Evolutionary conservation across 2,797 vertebrate species (phyloP), one percentile per base, ranked within the genome.

Genomic region (Enteromius radiatus): DNA sequence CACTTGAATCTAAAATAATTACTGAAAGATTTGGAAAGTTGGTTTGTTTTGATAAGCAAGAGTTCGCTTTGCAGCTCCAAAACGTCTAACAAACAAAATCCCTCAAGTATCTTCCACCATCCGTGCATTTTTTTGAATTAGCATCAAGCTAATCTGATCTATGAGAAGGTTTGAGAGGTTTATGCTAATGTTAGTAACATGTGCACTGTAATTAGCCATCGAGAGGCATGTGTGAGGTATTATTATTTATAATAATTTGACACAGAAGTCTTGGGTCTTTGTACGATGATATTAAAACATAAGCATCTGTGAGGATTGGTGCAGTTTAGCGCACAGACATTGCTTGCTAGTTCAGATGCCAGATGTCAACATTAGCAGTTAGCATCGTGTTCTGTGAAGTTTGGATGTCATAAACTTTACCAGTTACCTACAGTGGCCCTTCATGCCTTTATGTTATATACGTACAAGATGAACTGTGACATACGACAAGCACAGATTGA

Each of bases 401-500:
- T 36, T 52, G 21, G 12, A 74, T 64, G 69, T 15, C 15, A 63
- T 61, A 68, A 19, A 15, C 49, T 70, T 61, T 61, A 61, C 59
- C 26, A 61, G 14, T 61, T 28, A 43, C 43, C 65, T 80, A 70
- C 33, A 56, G 19, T 78, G 26, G 59, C 61, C 28, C 17, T 28
- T 45, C 61, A 65, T 78, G 43, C 28, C 78, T 43, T n/a, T 80
- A 45, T 80, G n/a, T 70, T 17, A 12, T 12, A 70, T 21, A 69
- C 10, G 5, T 69, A 69, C 49, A 59, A 79, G 77, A 81, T 63
- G 33, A 33, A 61, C 38, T 11, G 38, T 63, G 65, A 54, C 52
- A 47, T 73, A 41, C n/a, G 17, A 81, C 45, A 38, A 73, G 69
- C 78, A 80, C 49, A 56, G 36, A 59, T 52, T 49, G 43, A 59